Evolutionary conservation across 1,140 invertebrate genomes (phyloP), one percentile per base, ranked within the genome.

Genomic region (Drosophila nigromelanica): DNA sequence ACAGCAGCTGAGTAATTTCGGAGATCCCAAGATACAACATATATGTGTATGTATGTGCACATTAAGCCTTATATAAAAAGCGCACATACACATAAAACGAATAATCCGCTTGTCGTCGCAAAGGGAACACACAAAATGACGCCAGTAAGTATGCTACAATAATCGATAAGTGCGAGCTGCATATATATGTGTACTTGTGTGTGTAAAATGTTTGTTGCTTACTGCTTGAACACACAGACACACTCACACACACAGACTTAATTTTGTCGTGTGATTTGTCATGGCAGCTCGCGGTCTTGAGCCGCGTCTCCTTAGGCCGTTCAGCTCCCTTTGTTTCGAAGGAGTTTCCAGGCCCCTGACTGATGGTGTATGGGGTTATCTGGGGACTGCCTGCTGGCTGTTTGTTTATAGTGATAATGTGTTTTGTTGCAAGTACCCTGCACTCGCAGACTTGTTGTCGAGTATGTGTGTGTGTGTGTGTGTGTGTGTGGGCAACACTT

Each of bases 111-210:
- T 61, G 58, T 45, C 58, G 33, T 39, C 33, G 37, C 60, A 47
- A 56, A 54, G 55, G 40, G 27, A 59, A 43, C 42, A 27, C 35
- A 54, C 35, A 54, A 60, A 68, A 76, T 73, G 59, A 80, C 83
- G 83, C 79, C 73, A 59, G 69, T 73, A 87, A 87, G 83, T 87
- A 89, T 87, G 79, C 83, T 89, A 80, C 83, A 87, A 83, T 89
- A 87, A 87, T 87, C 83, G 69, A 87, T 87, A 87, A 76, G 55
- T 59, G 37, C 67, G 47, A 51, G 33, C 24, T 37, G 39, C 12
- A 43, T 67, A 69, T 64, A 27, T 55, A 27, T 52, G 56, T n/a
- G 18, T 18, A 18, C 55, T 12, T 48, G 45, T 64, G 48, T 63
- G 43, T 56, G 42, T 62, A 43, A 58, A 61, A 60, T 73, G 47